Evolutionary conservation across 2,113 vertebrate species (phyloP).

Genomic region (Oenanthe oenanthe): DNA sequence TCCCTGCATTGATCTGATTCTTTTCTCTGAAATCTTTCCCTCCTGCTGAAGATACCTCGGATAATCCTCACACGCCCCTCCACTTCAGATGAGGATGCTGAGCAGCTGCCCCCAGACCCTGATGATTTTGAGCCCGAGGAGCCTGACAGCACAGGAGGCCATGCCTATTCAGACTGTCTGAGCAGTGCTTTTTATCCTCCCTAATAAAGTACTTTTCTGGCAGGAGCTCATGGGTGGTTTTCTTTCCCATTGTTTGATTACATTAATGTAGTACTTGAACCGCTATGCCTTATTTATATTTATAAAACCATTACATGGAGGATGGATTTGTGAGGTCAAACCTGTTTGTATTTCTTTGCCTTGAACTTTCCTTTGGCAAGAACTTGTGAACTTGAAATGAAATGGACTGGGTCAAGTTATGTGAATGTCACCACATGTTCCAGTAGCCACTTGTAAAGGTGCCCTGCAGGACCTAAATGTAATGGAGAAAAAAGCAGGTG

Average conservation of each 20-base stretch:
- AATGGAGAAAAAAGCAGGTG: background rate
- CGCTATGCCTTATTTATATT: slow-evolving; percentile 21
- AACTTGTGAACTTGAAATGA: background rate
- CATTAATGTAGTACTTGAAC: slow-evolving; percentile 20
- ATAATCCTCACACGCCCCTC: slow-evolving; percentile 87
- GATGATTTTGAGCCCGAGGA: slow-evolving; percentile 62
- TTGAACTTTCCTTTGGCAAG: background rate
- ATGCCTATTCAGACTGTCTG: slow-evolving; percentile 55
- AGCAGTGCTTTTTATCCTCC: slow-evolving; percentile 76
- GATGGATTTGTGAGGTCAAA: background rate
- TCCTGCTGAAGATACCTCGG: slow-evolving; percentile 78
- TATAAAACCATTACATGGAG: background rate
- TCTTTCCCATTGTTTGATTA: background rate
- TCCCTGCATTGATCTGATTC: background rate
- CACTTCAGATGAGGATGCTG: slow-evolving; percentile 83
- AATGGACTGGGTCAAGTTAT: background rate
- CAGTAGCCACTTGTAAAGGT: background rate
- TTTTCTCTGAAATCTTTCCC: slow-evolving; percentile 8
- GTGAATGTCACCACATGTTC: background rate
- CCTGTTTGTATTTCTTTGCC: background rate
- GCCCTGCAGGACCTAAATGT: background rate
- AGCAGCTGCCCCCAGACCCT: slow-evolving; percentile 72
- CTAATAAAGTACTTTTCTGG: slow-evolving; percentile 46
- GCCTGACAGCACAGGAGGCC: slow-evolving; percentile 11
- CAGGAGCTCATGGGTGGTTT: background rate